Evolutionary conservation across 2,797 vertebrate species (phyloP), one percentile per base, ranked within the genome.

Genomic region (Thunnus albacares): DNA sequence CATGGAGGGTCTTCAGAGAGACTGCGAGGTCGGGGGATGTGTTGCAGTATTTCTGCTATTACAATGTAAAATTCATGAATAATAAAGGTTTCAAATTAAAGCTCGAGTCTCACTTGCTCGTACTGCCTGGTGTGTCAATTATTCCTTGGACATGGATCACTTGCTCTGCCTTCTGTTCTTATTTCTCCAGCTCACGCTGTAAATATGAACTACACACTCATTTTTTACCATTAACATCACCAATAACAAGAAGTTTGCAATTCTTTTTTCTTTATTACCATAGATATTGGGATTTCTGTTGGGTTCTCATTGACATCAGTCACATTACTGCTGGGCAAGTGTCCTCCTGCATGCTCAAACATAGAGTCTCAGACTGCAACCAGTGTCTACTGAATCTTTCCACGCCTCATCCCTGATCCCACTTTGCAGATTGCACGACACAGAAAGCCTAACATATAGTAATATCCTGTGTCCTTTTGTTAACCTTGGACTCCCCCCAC

Each of bases 1-100:
- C 85, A 83, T 75, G 75, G 55, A 65, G 78, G 77, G 80, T 80
- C 77, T 80, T 75, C 14, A 30, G 77, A 77, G 81, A 47, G 12
- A 33, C 70, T 5, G n/a, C 8, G 77, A 80, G 79, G 67, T 72
- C 5, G 1, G 66, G 61, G 45, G 70, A 80, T 26, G 75, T 30
- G 81, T 65, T 76, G 63, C 75, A 59, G 35, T 33, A 58, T 85
- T 87, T 77, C 73, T 77, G 66, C 73, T 38, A 26, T 81, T 84
- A 81, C 43, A 53, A 55, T 63, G 82, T 89, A 59, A 84, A 69
- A 78, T 74, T 85, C 65, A 80, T 84, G 72, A 90, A 89, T 90
- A 80, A 88, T 81, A 80, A 83, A 73, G 74, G 75, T 49, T 81
- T 86, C 20, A 65, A 65, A 89, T 79, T 60, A 81, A 72, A 88